These are phyloP conservation scores for Brotogeris chrysoptera DNA, from an alignment of 2,797 vertebrate genomes.

Conservation along the genomic window DNA sequence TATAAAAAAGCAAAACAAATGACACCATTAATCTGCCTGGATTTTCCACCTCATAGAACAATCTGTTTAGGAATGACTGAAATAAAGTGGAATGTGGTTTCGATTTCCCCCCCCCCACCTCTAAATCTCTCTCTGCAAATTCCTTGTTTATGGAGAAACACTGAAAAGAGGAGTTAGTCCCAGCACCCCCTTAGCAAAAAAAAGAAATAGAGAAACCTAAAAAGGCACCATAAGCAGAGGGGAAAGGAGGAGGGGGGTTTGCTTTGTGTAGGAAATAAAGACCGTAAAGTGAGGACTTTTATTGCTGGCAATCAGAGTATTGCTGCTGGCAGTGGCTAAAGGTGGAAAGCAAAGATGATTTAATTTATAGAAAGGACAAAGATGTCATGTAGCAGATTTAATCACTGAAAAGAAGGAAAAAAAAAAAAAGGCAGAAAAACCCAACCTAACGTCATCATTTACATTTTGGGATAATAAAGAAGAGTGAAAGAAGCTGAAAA, in stretches of 20 bases:
- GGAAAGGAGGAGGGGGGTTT: slow-evolving; percentile 16
- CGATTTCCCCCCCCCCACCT: neutral
- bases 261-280: slow-evolving; percentile 74
- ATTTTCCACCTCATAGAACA: slow-evolving; percentile 75
- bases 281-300: slow-evolving; percentile 69
- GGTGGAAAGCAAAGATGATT: slow-evolving; percentile 82
- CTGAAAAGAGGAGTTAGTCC: slow-evolving; percentile 31
- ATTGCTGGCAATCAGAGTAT: slow-evolving; percentile 72
- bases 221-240: slow-evolving; percentile 8
- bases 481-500: slow-evolving; percentile 74
- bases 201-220: neutral
- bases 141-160: slow-evolving; percentile 72
- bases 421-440: slow-evolving; percentile 68
- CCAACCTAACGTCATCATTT: slow-evolving; percentile 80
- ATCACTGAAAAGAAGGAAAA: slow-evolving; percentile 77
- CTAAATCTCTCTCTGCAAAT: slow-evolving; percentile 27
- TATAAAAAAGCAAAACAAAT: slow-evolving; percentile 73
- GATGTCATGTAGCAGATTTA: slow-evolving; percentile 84
- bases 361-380: slow-evolving; percentile 86
- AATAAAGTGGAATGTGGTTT: slow-evolving; percentile 71
- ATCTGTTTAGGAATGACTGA: slow-evolving; percentile 78
- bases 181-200: neutral
- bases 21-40: slow-evolving; percentile 77
- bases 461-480: slow-evolving; percentile 83
- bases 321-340: slow-evolving; percentile 76